Conservation (phyloP, 2,797 vertebrate species). For the Saxicola maurus region DNA sequence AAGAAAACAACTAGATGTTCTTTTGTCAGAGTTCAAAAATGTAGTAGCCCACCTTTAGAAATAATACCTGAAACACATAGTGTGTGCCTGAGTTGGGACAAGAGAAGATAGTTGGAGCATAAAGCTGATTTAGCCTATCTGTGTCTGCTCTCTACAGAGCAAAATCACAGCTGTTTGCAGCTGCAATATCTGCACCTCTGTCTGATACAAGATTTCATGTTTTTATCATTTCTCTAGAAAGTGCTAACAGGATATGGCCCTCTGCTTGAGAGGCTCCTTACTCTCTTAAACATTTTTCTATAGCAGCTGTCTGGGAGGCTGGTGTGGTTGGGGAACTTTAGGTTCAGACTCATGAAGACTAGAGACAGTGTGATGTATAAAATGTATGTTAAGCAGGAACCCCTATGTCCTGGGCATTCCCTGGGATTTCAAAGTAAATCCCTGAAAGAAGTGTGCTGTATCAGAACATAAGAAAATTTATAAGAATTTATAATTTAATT, state of each 20-base stretch:
- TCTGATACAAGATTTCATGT: neutral
- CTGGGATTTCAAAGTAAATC: neutral
- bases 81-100: neutral
- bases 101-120: neutral
- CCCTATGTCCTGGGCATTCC: neutral
- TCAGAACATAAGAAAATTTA: neutral
- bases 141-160: neutral
- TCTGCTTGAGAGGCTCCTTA: neutral
- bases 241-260: neutral
- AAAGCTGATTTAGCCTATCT: neutral
- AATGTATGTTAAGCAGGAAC: neutral
- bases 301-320: neutral
- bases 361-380: neutral
- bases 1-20: neutral
- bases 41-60: neutral
- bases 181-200: neutral
- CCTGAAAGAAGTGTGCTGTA: neutral
- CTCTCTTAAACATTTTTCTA: neutral
- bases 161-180: neutral
- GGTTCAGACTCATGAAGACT: neutral
- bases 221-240: neutral
- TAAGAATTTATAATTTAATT: too few species aligned
- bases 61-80: neutral
- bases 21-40: neutral
- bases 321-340: neutral